Base-by-base conservation (phyloP, 1,140 invertebrate genomes). In the Magallana ariakensis region DNA sequence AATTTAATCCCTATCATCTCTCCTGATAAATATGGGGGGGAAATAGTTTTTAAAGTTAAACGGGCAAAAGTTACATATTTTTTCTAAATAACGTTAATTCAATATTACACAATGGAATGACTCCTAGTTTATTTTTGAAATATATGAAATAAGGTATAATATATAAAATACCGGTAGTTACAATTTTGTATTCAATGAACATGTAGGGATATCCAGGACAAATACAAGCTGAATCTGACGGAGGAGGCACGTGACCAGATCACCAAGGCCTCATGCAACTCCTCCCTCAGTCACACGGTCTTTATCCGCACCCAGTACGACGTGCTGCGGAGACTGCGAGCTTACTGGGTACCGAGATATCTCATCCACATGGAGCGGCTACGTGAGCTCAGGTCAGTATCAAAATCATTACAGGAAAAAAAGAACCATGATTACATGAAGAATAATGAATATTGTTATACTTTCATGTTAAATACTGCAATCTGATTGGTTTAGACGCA, bases 301-400 rank as follows among this genome's bases (percentile, higher is more conserved):
- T 95, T 95, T 86, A 92, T 94, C 10, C 92, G 93, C 7, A 94
- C 94, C 1, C 94, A 95, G 91, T 95, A 95, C 87, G 94, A 95
- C 86, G 93, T 94, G 1, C 89, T 95, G 9, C 89, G 94, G 19
- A 90, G 94, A 66, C 89, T 95, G 13, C 88, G 94, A 54, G 92
- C 92, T 10, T 95, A 95, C 90, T 95, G 94, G 94, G 91, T 95
- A 56, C 92, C 93, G 0, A 85, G 94, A 81, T 95, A 93, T 88
- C 88, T 95, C 9, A 91, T 94, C 26, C 94, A 94, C 85, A 91
- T 91, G 85, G 94, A 94, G 83, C 89, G 91, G 53, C 60, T 87
- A 60, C 46, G 88, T 5, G 88, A 88, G 70, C 85, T 85, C 33
- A 85, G 80, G 85, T 86, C 10, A 53, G 46, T 56, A 80, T 58